A percentile compares a stretch with the other conserved stretches of the same genome.
phyloP scores from a whole-genome alignment of 2,888 invertebrate species.

The Drosophila borborema region DNA sequence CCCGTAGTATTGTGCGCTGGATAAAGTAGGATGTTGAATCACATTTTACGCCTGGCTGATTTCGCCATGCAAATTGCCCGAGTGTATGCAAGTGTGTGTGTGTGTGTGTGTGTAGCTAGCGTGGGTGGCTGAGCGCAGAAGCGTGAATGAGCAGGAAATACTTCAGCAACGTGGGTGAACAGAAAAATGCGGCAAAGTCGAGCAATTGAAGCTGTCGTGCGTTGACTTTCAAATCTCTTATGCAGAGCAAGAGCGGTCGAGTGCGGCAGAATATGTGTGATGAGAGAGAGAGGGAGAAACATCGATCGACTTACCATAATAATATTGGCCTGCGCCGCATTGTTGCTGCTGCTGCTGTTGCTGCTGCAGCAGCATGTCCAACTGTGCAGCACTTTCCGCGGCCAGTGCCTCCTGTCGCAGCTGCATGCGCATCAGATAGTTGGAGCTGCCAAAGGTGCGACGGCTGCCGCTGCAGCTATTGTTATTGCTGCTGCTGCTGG shows the following conservation, averaged over 20 bases:
- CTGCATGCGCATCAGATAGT: constrained; percentile 35
- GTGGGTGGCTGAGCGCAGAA: neutral
- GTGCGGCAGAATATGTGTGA: too few species aligned
- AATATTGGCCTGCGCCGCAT: constrained; percentile 54
- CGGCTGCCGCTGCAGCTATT: constrained; percentile 24
- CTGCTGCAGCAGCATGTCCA: constrained; percentile 49
- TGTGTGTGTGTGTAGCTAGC: constrained; percentile 8
- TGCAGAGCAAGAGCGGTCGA: neutral
- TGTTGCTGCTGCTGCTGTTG: constrained; percentile 60
- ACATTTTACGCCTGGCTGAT: constrained; percentile 25
- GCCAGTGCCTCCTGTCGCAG: constrained; percentile 32
- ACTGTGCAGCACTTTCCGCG: constrained; percentile 23
- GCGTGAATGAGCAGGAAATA: constrained; percentile 1
- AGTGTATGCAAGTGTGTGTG: constrained; percentile 2
- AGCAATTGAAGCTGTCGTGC: constrained; percentile 24
- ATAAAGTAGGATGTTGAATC: constrained; percentile 9
- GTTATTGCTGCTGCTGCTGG: constrained; percentile 20
- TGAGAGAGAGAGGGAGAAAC: neutral
- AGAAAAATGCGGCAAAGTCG: constrained; percentile 5
- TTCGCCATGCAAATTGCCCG: constrained; percentile 50
- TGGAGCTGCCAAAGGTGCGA: constrained; percentile 23
- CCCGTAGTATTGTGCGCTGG: neutral
- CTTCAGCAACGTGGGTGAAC: constrained; percentile 6
- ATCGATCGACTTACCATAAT: constrained; percentile 47
- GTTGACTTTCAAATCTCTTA: constrained; percentile 1